These are phyloP conservation scores for Heteromormyrus szaboi DNA, from an alignment of 2,797 vertebrate genomes.

Conservation along the genomic window DNA sequence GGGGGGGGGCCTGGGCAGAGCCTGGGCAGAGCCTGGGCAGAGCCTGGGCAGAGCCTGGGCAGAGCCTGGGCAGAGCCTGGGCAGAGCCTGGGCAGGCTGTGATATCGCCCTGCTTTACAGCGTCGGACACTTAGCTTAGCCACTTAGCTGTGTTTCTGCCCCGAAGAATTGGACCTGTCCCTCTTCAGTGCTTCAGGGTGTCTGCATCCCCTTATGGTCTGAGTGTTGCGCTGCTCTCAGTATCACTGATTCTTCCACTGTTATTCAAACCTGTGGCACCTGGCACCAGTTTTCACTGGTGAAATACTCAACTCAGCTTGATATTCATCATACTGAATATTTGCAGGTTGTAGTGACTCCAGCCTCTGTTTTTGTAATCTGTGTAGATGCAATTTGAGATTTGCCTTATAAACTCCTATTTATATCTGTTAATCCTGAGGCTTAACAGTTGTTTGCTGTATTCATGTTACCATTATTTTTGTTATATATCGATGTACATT, in stretches of 20 bases:
- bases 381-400: neutral
- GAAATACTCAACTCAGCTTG: neutral
- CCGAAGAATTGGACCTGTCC: no score
- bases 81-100: slow-evolving; percentile 48
- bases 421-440: neutral
- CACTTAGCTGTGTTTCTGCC: neutral
- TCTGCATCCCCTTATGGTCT: neutral
- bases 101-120: slow-evolving; percentile 56
- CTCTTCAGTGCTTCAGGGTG: neutral
- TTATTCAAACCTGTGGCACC: neutral
- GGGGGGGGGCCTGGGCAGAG: slow-evolving; percentile 51
- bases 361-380: neutral
- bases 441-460: neutral
- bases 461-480: neutral
- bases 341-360: neutral
- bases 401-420: neutral
- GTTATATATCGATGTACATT: neutral
- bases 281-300: neutral
- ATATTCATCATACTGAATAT: neutral
- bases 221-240: neutral
- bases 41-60: slow-evolving; percentile 28
- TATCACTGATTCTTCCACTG: neutral
- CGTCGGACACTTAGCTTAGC: slow-evolving; percentile 53
- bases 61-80: slow-evolving; percentile 27
- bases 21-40: slow-evolving; percentile 26